Conservation (phyloP, 1,140 invertebrate genomes). For the Phortica variegata region DNA sequence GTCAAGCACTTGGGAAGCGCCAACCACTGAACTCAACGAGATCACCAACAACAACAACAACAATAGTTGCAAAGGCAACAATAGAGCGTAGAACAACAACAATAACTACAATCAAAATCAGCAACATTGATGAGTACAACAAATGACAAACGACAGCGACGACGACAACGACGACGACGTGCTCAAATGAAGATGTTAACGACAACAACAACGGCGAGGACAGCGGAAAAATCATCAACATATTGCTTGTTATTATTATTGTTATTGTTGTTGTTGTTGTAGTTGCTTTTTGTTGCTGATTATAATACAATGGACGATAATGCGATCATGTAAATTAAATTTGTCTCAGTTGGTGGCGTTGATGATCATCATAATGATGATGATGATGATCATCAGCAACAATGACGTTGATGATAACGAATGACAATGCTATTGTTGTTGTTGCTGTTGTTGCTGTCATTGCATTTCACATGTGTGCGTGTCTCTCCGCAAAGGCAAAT, state of each 20-base stretch:
- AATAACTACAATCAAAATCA: conserved; percentile 22
- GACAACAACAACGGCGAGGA: no score
- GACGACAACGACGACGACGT: conserved; percentile 10
- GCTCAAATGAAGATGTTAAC: no score
- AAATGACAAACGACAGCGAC: conserved; percentile 22
- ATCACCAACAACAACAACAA: conserved; percentile 19
- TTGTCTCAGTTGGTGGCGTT: conserved; percentile 38
- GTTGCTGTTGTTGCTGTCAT: no score
- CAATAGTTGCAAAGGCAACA: no score
- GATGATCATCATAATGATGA: conserved; percentile 3
- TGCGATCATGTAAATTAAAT: conserved; percentile 55
- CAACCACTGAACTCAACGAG: conserved; percentile 47
- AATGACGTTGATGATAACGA: background rate
- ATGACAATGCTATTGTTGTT: conserved; percentile 4
- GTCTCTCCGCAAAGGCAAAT: no score
- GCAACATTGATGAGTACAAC: conserved; percentile 13
- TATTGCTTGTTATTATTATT: no score
- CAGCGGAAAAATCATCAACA: no score
- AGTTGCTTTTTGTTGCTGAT: conserved; percentile 26
- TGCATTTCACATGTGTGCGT: no score
- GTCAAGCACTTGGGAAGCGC: conserved; percentile 53
- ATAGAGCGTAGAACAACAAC: no score
- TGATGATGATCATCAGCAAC: conserved; percentile 1
- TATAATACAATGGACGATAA: conserved; percentile 55
- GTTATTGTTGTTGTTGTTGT: background rate